A percentile compares a stretch with the other conserved stretches of the same genome.
Conservation (phyloP, 2,113 vertebrate genomes). For the Epinephelus moara region DNA sequence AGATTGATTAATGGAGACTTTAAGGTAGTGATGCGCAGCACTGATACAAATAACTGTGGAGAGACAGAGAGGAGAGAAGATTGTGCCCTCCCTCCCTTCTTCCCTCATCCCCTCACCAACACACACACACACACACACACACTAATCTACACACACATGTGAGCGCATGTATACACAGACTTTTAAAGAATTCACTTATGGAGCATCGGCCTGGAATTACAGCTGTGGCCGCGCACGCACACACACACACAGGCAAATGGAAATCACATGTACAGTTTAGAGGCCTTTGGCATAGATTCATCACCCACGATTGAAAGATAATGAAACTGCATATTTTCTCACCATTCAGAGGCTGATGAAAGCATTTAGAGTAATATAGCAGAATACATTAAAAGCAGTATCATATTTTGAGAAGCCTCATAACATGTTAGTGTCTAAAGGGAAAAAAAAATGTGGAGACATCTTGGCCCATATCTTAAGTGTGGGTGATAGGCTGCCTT, state of each 20-base stretch:
- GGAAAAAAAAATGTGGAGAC: slow-evolving; percentile 57
- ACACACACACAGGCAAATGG: slow-evolving; percentile 46
- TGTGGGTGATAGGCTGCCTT: slow-evolving; percentile 60
- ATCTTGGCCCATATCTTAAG: slow-evolving; percentile 76
- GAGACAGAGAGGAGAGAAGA: slow-evolving; percentile 67
- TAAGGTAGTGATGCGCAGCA: slow-evolving; percentile 86
- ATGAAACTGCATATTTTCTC: slow-evolving; percentile 83
- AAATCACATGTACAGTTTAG: slow-evolving; percentile 75
- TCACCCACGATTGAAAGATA: slow-evolving; percentile 82
- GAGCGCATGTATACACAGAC: slow-evolving; percentile 5
- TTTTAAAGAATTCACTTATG: slow-evolving; percentile 48
- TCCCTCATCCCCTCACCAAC: slow-evolving; percentile 14
- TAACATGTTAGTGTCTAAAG: slow-evolving; percentile 69
- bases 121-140: slow-evolving; percentile 30
- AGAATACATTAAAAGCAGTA: slow-evolving; percentile 82
- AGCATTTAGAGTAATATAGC: slow-evolving; percentile 84
- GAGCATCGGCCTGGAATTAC: slow-evolving; percentile 27
- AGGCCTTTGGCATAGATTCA: slow-evolving; percentile 83
- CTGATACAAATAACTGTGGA: slow-evolving; percentile 83
- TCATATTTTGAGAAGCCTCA: slow-evolving; percentile 73
- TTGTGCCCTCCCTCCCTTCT: slow-evolving; percentile 59
- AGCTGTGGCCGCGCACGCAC: slow-evolving; percentile 29
- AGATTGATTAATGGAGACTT: slow-evolving; percentile 89
- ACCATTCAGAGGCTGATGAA: slow-evolving; percentile 84
- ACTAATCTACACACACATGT: slow-evolving; percentile 22